A percentile compares a stretch with the other conserved stretches of the same genome.
Evolutionary conservation across 2,113 vertebrate genomes (phyloP).

Genomic region (Cynopterus brachyotis): DNA sequence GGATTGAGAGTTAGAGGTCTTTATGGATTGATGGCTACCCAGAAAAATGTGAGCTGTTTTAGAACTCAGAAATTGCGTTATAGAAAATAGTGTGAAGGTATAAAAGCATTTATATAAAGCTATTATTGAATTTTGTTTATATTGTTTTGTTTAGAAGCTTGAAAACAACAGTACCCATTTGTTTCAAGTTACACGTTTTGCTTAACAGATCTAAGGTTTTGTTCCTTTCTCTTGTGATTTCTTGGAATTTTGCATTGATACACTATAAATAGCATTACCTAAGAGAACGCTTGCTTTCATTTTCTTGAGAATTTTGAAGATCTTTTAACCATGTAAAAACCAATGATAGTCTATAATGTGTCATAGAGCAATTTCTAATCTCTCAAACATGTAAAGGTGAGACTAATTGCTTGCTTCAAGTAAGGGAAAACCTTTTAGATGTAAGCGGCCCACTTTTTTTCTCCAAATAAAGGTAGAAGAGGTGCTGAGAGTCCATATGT

Average conservation of each 20-base stretch:
- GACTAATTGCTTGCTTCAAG: neutral
- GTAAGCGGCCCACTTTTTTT: neutral
- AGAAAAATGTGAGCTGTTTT: neutral
- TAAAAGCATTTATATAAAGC: neutral
- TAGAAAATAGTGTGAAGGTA: conserved; percentile 3
- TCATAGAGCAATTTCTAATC: neutral
- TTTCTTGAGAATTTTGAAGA: conserved; percentile 1
- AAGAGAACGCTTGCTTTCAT: neutral
- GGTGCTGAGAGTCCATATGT: neutral
- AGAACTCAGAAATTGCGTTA: neutral
- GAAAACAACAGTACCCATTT: neutral
- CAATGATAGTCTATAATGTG: neutral
- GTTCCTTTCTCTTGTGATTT: neutral
- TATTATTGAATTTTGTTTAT: neutral
- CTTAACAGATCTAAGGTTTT: neutral
- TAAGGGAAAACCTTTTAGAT: neutral
- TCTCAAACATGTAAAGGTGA: neutral
- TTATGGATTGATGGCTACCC: neutral
- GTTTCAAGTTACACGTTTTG: neutral
- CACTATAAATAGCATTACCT: neutral
- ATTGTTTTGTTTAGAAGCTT: conserved; percentile 17
- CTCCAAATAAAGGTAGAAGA: neutral
- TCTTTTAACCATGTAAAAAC: neutral
- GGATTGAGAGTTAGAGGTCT: neutral
- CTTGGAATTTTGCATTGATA: conserved; percentile 11